A percentile compares a stretch with the other conserved stretches of the same genome.
These are phyloP conservation scores for Alectoris magna DNA, from an alignment of 2,797 vertebrate species.

Conservation along the genomic window DNA sequence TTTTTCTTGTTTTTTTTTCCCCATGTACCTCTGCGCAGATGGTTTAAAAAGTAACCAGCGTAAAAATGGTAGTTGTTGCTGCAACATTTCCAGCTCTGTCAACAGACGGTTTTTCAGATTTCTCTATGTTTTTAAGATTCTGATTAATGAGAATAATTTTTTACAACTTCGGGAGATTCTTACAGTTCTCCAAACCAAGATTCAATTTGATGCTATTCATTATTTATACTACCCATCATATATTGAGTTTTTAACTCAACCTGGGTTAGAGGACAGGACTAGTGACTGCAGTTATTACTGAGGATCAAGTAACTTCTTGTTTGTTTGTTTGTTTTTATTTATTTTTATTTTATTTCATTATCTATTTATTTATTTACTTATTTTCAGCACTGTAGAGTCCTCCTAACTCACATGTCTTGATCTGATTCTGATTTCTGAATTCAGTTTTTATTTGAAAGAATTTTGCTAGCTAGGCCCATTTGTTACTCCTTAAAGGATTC, in stretches of 20 bases:
- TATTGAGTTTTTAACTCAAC: neutral
- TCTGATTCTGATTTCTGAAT: neutral
- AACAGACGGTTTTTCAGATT: neutral
- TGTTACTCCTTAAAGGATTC: neutral
- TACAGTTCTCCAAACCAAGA: neutral
- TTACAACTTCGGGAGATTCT: neutral
- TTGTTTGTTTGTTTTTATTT: neutral
- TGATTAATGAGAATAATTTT: neutral
- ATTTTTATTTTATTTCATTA: neutral
- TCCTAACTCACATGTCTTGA: neutral
- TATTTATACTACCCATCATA: neutral
- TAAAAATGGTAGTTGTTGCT: neutral
- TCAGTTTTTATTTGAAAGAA: neutral
- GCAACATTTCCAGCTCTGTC: neutral
- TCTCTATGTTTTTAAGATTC: neutral
- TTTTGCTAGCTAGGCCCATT: neutral
- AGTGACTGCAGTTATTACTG: neutral
- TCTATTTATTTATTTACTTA: rapidly evolving
- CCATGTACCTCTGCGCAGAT: neutral
- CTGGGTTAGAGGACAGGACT: neutral
- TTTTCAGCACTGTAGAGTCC: neutral
- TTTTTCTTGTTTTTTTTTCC: neutral
- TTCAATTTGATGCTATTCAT: neutral
- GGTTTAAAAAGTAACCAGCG: neutral
- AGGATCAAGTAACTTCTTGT: too few species aligned